phyloP scores from a whole-genome alignment of 2,113 vertebrate genomes.

The Numida meleagris region DNA sequence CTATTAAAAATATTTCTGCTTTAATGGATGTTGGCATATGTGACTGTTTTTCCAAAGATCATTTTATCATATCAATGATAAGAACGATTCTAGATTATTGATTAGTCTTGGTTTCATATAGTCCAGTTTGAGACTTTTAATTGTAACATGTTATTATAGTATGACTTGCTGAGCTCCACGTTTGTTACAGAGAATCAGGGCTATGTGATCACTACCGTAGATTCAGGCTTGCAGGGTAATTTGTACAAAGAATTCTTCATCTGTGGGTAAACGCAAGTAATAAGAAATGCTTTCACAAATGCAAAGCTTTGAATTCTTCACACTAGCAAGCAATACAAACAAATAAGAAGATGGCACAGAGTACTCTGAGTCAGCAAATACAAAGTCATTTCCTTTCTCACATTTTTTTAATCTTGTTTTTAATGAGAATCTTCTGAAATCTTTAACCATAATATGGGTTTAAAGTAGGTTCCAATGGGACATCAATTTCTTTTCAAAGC shows the following conservation, averaged over 20 bases:
- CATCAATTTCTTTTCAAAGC: neutral
- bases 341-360: neutral
- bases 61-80: neutral
- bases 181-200: neutral
- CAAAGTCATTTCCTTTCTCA: neutral
- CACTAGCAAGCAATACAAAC: neutral
- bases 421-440: neutral
- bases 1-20: neutral
- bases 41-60: neutral
- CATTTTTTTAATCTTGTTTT: neutral
- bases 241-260: neutral
- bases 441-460: neutral
- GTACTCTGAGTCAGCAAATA: neutral
- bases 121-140: neutral
- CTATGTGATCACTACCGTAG: neutral
- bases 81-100: neutral
- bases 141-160: neutral
- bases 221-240: neutral
- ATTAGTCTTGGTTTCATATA: neutral
- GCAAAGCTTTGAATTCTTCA: neutral
- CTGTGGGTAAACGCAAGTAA: neutral
- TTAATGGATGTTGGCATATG: neutral
- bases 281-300: neutral
- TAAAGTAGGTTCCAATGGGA: neutral
- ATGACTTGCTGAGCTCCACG: neutral